Percentiles rank a stretch among this genome's conserved stretches.
Evolutionary conservation across 2,797 vertebrate species (phyloP).

Genomic region (Betta splendens): DNA sequence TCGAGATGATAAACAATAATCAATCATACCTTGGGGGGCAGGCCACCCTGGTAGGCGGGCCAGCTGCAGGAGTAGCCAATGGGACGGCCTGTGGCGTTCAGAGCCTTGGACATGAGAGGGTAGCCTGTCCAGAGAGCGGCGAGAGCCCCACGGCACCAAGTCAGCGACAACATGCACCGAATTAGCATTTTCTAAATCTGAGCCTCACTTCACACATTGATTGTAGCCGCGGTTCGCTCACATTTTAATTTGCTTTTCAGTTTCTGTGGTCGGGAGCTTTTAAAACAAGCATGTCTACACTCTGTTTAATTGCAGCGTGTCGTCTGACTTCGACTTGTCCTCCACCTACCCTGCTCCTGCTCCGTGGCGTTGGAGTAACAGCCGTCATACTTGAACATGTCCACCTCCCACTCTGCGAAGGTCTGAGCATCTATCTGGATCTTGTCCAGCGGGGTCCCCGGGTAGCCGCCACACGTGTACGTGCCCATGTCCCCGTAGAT

Average conservation of each 20-base stretch:
- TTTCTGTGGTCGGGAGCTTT: no score
- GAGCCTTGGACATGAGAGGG: slow-evolving; percentile 88
- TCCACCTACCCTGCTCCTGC: slow-evolving; percentile 72
- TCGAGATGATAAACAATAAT: background rate
- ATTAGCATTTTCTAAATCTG: no score
- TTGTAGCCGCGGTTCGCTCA: no score
- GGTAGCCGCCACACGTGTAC: slow-evolving; percentile 88
- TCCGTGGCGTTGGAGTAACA: slow-evolving; percentile 85
- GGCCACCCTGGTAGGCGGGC: slow-evolving; percentile 91
- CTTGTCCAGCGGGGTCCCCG: slow-evolving; percentile 86
- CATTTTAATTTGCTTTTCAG: no score
- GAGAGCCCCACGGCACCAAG: slow-evolving; percentile 1
- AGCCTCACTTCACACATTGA: no score
- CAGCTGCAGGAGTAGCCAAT: slow-evolving; percentile 94
- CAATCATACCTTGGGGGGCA: slow-evolving; percentile 85
- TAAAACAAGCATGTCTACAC: no score
- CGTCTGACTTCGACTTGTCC: no score
- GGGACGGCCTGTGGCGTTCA: slow-evolving; percentile 88
- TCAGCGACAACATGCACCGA: background rate
- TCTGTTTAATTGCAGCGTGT: no score
- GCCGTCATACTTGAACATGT: slow-evolving; percentile 94
- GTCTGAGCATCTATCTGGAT: slow-evolving; percentile 87
- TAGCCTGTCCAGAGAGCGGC: slow-evolving; percentile 81
- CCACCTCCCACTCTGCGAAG: slow-evolving; percentile 91
- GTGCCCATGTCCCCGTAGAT: slow-evolving; percentile 92